A percentile compares a stretch with the other conserved stretches of the same genome.
Conservation (phyloP, 1,140 invertebrate genomes). For the Yoshiicerus persimilis region DNA sequence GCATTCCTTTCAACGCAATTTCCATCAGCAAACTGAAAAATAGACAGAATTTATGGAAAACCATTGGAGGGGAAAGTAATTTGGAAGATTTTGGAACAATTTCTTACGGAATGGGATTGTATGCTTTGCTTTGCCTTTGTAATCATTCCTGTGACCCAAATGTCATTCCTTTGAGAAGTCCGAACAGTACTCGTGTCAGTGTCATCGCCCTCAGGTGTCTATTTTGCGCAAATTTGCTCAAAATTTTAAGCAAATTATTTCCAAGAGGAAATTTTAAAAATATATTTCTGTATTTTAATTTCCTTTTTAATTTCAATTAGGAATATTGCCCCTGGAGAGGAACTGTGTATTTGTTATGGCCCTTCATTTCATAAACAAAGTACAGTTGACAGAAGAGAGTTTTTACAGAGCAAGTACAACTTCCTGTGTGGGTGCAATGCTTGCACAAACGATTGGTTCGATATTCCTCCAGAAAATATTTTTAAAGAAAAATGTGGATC, state of each 20-base stretch:
- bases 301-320: neutral
- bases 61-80: neutral
- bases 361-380: neutral
- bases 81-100: neutral
- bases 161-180: slow-evolving; percentile 18
- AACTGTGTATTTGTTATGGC: slow-evolving; percentile 27
- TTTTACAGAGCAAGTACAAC: slow-evolving; percentile 23
- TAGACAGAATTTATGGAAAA: too few relatives aligned
- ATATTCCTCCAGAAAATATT: neutral
- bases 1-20: slow-evolving; percentile 31
- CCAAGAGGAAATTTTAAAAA: too few relatives aligned
- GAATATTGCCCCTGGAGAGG: slow-evolving; percentile 10
- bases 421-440: slow-evolving; percentile 23
- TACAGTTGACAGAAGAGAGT: slow-evolving; percentile 18
- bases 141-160: slow-evolving; percentile 39
- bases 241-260: too few relatives aligned
- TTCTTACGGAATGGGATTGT: slow-evolving; percentile 24
- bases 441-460: neutral
- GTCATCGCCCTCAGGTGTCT: slow-evolving; percentile 3
- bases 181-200: neutral
- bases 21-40: slow-evolving; percentile 24
- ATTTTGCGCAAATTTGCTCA: too few relatives aligned
- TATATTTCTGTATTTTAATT: neutral
- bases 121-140: neutral
- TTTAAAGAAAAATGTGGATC: neutral